A percentile compares a stretch with the other conserved stretches of the same genome.
Conservation (phyloP, 37 sponge, comb jelly and placozoan species). For the Ephydatia muelleri region DNA sequence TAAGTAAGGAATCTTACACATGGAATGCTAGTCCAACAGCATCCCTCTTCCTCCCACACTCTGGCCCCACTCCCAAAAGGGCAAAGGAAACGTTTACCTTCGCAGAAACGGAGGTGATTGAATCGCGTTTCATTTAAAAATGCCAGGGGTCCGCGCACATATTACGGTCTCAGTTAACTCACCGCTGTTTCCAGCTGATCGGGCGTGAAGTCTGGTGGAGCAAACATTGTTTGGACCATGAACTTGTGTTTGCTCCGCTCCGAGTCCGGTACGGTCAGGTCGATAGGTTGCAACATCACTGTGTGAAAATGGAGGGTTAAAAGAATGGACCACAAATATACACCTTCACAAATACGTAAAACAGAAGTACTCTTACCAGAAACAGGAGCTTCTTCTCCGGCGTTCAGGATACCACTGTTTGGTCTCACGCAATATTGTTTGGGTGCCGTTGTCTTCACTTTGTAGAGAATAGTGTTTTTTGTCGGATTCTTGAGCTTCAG, state of each 20-base stretch:
- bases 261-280: constrained; percentile 41
- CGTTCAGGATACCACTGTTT: constrained; percentile 84
- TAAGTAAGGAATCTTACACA: no score
- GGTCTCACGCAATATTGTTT: constrained; percentile 96
- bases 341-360: not conserved
- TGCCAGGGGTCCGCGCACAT: no score
- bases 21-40: no score
- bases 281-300: constrained; percentile 94
- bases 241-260: constrained; percentile 92
- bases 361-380: constrained; percentile 54
- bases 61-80: no score
- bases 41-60: no score
- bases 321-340: not conserved
- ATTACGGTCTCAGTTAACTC: no score
- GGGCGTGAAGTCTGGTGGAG: constrained; percentile 45
- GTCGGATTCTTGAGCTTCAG: constrained; percentile 78
- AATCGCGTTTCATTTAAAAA: no score
- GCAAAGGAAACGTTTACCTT: no score
- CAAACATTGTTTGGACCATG: constrained; percentile 95
- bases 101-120: no score
- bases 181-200: constrained; percentile 58
- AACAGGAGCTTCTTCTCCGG: constrained; percentile 57
- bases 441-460: constrained; percentile 98
- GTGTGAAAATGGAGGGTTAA: not conserved
- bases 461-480: constrained; percentile 80